Conservation (phyloP, 2,797 vertebrate genomes). For the Falco biarmicus region DNA sequence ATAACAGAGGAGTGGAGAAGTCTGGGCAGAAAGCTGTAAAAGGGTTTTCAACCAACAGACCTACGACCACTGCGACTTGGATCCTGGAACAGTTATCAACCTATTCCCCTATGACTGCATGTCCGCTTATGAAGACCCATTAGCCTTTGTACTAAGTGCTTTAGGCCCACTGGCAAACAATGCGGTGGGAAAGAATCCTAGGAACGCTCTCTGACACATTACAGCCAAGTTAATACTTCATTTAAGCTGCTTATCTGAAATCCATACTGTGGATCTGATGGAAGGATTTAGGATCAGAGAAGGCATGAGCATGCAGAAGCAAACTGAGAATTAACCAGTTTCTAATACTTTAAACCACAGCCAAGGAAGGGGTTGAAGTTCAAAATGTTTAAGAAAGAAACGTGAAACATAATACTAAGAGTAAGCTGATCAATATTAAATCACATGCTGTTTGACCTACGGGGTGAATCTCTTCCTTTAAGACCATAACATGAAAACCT, state of each 20-base stretch:
- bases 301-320: background rate
- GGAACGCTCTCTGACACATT: background rate
- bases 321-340: background rate
- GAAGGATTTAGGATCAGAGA: background rate
- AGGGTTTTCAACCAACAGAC: background rate
- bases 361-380: background rate
- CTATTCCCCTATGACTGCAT: background rate
- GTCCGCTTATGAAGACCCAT: background rate
- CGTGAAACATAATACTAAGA: background rate
- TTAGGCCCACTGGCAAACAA: background rate
- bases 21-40: background rate
- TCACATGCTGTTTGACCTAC: background rate
- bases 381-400: background rate
- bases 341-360: background rate
- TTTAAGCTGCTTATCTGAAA: constrained; percentile 30
- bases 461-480: background rate
- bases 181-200: background rate
- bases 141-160: background rate
- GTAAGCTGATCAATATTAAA: background rate
- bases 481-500: background rate
- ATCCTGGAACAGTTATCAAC: background rate
- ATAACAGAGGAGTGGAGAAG: background rate
- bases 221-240: background rate
- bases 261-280: background rate
- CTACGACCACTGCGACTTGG: background rate